Evolutionary conservation across 2,888 invertebrate species (phyloP).

Genomic region (Pyrochroa serraticornis): DNA sequence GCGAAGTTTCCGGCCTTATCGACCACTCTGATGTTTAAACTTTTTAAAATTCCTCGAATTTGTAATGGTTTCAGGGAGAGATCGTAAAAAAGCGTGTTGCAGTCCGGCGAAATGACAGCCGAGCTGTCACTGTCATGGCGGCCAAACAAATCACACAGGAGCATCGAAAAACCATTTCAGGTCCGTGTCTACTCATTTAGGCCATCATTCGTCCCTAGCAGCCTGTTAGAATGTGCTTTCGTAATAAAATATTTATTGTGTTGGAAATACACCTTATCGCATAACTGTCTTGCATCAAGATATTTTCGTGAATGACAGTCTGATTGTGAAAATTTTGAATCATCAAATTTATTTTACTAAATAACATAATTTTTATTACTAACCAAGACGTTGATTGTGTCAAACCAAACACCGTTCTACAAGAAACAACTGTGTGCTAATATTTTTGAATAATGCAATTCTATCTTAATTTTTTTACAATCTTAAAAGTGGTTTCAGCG

Average conservation of each 20-base stretch:
- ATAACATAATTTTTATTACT: no score
- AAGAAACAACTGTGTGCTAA: no score
- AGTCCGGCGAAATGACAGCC: conserved; percentile 32
- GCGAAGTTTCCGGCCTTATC: neutral
- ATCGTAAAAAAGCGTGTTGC: conserved; percentile 22
- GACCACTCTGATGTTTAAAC: conserved; percentile 17
- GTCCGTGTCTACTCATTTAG: conserved; percentile 53
- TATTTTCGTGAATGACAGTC: neutral
- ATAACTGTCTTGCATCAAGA: conserved; percentile 21
- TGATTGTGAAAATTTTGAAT: no score
- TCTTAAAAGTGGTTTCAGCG: no score
- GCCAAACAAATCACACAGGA: conserved; percentile 51
- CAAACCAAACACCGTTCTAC: no score
- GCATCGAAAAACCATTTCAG: conserved; percentile 56
- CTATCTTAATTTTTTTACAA: no score
- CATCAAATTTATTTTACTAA: no score
- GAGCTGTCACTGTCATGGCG: conserved; percentile 45
- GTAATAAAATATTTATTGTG: conserved; percentile 36
- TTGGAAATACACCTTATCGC: conserved; percentile 32
- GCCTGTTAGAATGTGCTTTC: conserved; percentile 40
- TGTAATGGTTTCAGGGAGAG: conserved; percentile 18
- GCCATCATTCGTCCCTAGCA: conserved; percentile 47
- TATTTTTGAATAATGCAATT: no score
- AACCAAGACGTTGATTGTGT: no score
- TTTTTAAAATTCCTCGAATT: conserved; percentile 23